Conservation (phyloP, 1,140 invertebrate genomes). For the Platyura marginata region DNA sequence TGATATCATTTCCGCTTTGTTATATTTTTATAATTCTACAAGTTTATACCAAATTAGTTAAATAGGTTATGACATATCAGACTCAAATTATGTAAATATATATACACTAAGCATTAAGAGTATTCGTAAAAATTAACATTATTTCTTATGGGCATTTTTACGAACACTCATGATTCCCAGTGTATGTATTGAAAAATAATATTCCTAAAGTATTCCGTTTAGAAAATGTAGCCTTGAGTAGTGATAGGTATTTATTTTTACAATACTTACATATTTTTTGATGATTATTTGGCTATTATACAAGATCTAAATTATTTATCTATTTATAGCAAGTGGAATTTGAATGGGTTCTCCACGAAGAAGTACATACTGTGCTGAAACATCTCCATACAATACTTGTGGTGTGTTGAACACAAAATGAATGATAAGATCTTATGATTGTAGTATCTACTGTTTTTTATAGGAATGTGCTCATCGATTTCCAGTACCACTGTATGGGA, state of each 20-base stretch:
- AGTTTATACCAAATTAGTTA: conserved; percentile 2
- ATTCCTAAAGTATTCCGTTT: conserved; percentile 8
- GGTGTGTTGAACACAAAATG: conserved; percentile 31
- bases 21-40: conserved; percentile 8
- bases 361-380: conserved; percentile 69
- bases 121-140: too few relatives aligned
- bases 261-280: conserved; percentile 5
- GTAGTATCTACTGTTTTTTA: conserved; percentile 9
- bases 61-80: background rate
- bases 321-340: conserved; percentile 75
- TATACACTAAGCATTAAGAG: too few relatives aligned
- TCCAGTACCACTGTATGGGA: conserved; percentile 61
- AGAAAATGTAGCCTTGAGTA: conserved; percentile 11
- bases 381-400: conserved; percentile 67
- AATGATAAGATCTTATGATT: conserved; percentile 3
- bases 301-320: conserved; percentile 7
- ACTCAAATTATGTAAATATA: too few relatives aligned
- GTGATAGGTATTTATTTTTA: conserved; percentile 10
- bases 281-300: conserved; percentile 6
- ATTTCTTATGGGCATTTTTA: too few relatives aligned
- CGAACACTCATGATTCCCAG: conserved; percentile 6
- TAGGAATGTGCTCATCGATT: conserved; percentile 75
- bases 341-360: conserved; percentile 78
- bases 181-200: conserved; percentile 6
- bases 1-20: background rate